A percentile compares a stretch with the other conserved stretches of the same genome.
Conservation (phyloP, 2,113 vertebrate species). For the Sapajus apella region DNA sequence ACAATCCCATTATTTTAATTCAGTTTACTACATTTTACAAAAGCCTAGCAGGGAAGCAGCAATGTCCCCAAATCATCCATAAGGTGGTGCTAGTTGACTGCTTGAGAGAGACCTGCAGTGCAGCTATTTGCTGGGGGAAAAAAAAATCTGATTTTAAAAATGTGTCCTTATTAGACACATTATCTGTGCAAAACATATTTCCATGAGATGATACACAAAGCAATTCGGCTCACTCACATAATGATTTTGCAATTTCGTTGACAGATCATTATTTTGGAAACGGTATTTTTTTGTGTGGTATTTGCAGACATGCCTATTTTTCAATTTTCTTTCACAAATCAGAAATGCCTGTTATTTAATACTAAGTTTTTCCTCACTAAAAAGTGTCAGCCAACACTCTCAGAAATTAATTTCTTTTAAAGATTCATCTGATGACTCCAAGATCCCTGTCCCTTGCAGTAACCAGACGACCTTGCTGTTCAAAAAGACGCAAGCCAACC, state of each 20-base stretch:
- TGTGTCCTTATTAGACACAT: conserved; percentile 66
- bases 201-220: conserved; percentile 59
- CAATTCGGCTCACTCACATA: conserved; percentile 55
- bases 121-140: conserved; percentile 49
- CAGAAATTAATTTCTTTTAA: conserved; percentile 40
- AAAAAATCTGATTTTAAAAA: conserved; percentile 70
- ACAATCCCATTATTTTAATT: not conserved
- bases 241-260: conserved; percentile 34
- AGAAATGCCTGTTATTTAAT: conserved; percentile 43
- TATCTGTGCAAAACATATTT: conserved; percentile 75
- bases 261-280: conserved; percentile 35
- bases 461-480: not conserved
- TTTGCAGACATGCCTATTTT: conserved; percentile 55
- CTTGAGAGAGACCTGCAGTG: conserved; percentile 73
- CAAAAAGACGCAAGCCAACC: not conserved
- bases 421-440: not conserved
- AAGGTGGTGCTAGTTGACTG: conserved; percentile 92
- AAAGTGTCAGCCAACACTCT: not conserved
- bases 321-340: conserved; percentile 63
- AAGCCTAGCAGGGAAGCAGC: not conserved
- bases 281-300: not conserved
- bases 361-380: conserved; percentile 48
- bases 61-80: conserved; percentile 80
- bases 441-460: not conserved
- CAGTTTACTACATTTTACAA: conserved; percentile 30